Conservation (phyloP, 2,113 vertebrate genomes). For the Mungos mungo region DNA sequence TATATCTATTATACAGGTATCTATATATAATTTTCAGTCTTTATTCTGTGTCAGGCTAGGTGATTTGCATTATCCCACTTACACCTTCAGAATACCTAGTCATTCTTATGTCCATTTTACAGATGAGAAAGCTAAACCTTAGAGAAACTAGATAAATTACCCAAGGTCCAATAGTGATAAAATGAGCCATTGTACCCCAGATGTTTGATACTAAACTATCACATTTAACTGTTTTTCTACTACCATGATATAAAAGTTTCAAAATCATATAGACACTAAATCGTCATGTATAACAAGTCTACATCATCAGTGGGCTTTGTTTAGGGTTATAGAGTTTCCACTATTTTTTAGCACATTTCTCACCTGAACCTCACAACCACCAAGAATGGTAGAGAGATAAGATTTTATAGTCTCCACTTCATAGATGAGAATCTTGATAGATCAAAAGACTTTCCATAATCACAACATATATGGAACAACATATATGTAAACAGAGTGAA, state of each 20-base stretch:
- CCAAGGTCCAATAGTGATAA: not conserved
- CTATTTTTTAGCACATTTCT: not conserved
- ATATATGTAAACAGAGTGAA: rapidly evolving
- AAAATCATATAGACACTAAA: not conserved
- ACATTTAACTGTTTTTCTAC: not conserved
- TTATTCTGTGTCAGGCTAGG: not conserved
- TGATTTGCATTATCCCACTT: not conserved
- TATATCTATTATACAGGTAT: not conserved
- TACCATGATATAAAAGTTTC: not conserved
- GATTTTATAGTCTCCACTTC: not conserved
- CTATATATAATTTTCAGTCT: not conserved
- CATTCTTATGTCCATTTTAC: not conserved
- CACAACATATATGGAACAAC: not conserved
- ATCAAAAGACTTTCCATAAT: not conserved
- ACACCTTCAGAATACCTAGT: not conserved
- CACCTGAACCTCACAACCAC: not conserved
- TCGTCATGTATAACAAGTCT: not conserved
- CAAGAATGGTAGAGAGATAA: not conserved
- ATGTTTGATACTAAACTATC: not conserved
- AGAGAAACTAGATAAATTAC: not conserved
- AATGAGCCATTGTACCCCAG: not conserved
- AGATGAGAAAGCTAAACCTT: not conserved
- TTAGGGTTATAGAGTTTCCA: not conserved
- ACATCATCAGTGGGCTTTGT: not conserved
- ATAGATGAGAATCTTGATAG: not conserved